Conservation (phyloP, 2,888 invertebrate genomes). For the Amiota minor region DNA sequence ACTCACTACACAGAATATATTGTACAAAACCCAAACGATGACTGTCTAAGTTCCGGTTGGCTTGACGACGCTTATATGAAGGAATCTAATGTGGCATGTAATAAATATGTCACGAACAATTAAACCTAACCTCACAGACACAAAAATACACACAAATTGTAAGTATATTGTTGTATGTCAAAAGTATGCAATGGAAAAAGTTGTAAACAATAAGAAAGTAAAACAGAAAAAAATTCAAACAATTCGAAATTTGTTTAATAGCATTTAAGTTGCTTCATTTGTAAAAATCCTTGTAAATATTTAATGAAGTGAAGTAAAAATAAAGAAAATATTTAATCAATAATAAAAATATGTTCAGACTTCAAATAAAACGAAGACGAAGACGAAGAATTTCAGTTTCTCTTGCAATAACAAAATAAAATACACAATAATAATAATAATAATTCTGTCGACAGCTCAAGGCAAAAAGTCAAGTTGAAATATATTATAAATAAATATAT, state of each 20-base stretch:
- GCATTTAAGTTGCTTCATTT: no score
- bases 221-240: no score
- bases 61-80: no score
- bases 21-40: background rate
- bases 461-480: background rate
- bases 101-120: constrained; percentile 4
- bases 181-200: no score
- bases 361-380: background rate
- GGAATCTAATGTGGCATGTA: background rate
- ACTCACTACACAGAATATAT: no score
- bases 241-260: no score
- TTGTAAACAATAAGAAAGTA: no score
- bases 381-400: background rate
- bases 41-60: background rate
- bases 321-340: constrained; percentile 5
- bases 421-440: background rate
- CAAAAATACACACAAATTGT: background rate
- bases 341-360: background rate
- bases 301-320: no score
- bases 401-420: background rate
- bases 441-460: constrained; percentile 13
- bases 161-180: no score
- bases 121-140: background rate
- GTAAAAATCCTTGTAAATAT: no score
- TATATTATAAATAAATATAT: no score